Evolutionary conservation across 2,113 vertebrate species (phyloP), one percentile per base, ranked within the genome.

Genomic region (Oreochromis aureus): DNA sequence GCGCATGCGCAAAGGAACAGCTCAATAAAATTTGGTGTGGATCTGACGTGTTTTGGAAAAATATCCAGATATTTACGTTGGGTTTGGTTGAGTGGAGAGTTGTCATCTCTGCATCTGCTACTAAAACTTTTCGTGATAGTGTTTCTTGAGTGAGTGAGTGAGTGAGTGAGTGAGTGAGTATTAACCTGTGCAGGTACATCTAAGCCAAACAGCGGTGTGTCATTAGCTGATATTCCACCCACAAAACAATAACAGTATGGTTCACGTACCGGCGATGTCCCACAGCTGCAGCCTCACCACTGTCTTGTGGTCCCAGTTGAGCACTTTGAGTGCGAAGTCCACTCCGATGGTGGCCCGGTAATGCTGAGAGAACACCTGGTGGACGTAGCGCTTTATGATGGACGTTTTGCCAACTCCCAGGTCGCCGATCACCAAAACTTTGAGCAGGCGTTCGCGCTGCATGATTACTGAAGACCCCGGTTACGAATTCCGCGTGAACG

Each of bases 341-440:
- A 97, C 96, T 0, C 97, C 97, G 83, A 97, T 96, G 39, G 97
- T 97, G 63, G 97, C 96, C 4, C 96, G 90, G 93, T 97, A 97
- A n/a, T 96, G 96, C 76, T 97, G 96, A 36, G 97, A 97, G 94
- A 97, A 97, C 9, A 97, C 91, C 92, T 96, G 96, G 84, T 97
- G 96, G 30, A 97, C 96, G 88, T 97, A 97, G 15, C 97, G 96
- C 87, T 96, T 96, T 4, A 97, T 97, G 84, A 97, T 94, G 59
- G 96, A 96, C 9, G 97, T 97, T 7, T 97, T 97, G 1, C 97
- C 97, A 4, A 97, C 97, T 0, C 97, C 97, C 8, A 97, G 89
- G 24, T 97, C 97, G 1, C 97, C 97, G 84, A 97, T 95, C 7
- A 97, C 96, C 71, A 97, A 39, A 1, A 97, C 96, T 83, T 97